Percentiles rank a stretch among this genome's conserved stretches.
phyloP scores from a whole-genome alignment of 2,888 invertebrate genomes.

The Callyntrura guangdongensis region DNA sequence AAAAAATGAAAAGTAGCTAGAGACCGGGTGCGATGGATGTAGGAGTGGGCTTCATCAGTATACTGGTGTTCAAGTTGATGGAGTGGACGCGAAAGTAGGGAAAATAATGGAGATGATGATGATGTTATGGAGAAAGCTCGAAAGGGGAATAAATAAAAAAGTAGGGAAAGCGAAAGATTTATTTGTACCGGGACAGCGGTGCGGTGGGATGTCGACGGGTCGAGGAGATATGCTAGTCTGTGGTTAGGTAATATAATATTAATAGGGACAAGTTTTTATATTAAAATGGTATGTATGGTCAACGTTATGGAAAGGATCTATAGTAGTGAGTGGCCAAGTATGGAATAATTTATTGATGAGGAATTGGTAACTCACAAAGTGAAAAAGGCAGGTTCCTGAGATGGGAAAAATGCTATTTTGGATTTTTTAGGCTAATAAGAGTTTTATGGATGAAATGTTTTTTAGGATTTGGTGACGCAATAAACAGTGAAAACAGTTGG shows the following conservation, averaged over 20 bases:
- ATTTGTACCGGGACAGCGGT: background rate
- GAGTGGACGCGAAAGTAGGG: too few relatives aligned
- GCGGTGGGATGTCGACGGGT: background rate
- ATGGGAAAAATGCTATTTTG: background rate
- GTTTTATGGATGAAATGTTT: background rate
- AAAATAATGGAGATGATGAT: too few relatives aligned
- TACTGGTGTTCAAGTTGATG: too few relatives aligned
- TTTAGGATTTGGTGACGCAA: conserved; percentile 94
- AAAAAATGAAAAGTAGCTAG: too few relatives aligned
- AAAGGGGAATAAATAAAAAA: too few relatives aligned
- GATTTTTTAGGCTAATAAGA: background rate
- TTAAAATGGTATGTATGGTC: background rate
- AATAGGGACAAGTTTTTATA: background rate
- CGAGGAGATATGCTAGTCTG: background rate
- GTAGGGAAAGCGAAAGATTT: conserved; percentile 2
- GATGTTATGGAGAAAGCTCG: too few relatives aligned
- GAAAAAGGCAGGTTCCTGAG: background rate
- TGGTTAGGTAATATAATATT: background rate
- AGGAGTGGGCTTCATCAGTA: too few relatives aligned
- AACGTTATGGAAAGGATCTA: background rate
- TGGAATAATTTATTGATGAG: conserved; percentile 34
- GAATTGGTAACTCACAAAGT: background rate
- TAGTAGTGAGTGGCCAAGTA: background rate
- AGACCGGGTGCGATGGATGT: too few relatives aligned
- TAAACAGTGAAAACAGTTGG: conserved; percentile 98